Conservation (phyloP, 1,140 invertebrate genomes). For the Amphibalanus amphitrite region DNA sequence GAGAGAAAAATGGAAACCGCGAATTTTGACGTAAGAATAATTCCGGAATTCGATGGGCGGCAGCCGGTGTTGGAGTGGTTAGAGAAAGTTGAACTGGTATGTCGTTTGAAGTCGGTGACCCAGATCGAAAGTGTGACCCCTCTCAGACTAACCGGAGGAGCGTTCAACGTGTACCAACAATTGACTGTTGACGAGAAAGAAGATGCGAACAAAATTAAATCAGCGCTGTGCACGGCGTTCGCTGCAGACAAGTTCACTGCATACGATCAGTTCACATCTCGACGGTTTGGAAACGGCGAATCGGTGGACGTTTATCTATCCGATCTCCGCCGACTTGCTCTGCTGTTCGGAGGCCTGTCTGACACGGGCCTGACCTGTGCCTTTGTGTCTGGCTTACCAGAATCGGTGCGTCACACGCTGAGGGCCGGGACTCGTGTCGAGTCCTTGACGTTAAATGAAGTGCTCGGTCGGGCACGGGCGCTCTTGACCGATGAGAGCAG, state of each 20-base stretch:
- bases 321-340: slow-evolving; percentile 3
- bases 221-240: slow-evolving; percentile 6
- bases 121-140: not conserved
- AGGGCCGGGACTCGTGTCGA: slow-evolving; percentile 6
- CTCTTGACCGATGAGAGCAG: not conserved
- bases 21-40: not conserved
- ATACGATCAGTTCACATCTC: not conserved
- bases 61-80: not conserved
- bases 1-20: too few relatives aligned
- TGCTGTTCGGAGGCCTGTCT: not conserved
- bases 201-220: slow-evolving; percentile 3
- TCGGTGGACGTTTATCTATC: slow-evolving; percentile 1
- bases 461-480: not conserved
- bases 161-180: slow-evolving; percentile 8
- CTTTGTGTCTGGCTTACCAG: slow-evolving; percentile 5
- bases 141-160: slow-evolving; percentile 6
- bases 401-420: not conserved
- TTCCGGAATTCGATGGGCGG: not conserved
- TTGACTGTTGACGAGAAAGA: not conserved
- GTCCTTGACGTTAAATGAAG: not conserved
- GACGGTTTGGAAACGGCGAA: slow-evolving; percentile 6
- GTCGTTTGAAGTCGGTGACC: not conserved
- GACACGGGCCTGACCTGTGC: slow-evolving; percentile 4
- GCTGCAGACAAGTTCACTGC: slow-evolving; percentile 4
- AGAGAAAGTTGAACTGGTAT: not conserved